Base-by-base conservation (phyloP, 2,888 invertebrate species). In the Ichneumon xanthorius region DNA sequence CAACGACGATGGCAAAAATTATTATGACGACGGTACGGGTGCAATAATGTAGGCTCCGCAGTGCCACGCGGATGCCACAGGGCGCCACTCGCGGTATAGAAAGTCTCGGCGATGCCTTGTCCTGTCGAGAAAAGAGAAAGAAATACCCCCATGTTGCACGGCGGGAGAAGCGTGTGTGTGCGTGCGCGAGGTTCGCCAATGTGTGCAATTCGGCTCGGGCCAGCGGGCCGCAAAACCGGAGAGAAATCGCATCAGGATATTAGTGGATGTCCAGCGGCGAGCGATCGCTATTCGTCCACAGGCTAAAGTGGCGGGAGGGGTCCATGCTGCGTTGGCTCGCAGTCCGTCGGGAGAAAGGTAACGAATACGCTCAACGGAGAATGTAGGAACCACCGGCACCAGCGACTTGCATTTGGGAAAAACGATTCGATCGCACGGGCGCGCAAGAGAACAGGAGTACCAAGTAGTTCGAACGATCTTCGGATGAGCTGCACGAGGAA, bases 201-300 rank as follows among this genome's bases (percentile, higher is more conserved):
- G 63, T 72, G 77, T 67, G 77, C 77, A 80, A 40, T 65, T 22
- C 53, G 67, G 53, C 58, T 80, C 45, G 30, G 73, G 40, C 63
- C 73, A 75, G 68, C 68, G 70, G 81, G 55, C 68, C 70, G 71
- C 77, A 82, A 87, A 86, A 86, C 82, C 82, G 72, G 72, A 81
- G 84, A 84, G 86, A 87, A 85, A 87, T 86, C 86, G 85, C 84
- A 85, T 81, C 77, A 40, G 81, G 84, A 84, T 86, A 85, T 86
- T 86, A 85, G 86, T 79, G 85, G 82, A 84, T 82, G 79, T 81
- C 76, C 67, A 65, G 73, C 80, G 63, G 55, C 85, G 76, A 72
- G 70, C 73, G 84, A 78, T 81, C 73, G 81, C 73, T 81, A 77
- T 67, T 84, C 77, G 82, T 81, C 71, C 61, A 70, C 80, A 65